phyloP scores from a whole-genome alignment of 2,113 vertebrate genomes.

The Nannobrachium achirus region DNA sequence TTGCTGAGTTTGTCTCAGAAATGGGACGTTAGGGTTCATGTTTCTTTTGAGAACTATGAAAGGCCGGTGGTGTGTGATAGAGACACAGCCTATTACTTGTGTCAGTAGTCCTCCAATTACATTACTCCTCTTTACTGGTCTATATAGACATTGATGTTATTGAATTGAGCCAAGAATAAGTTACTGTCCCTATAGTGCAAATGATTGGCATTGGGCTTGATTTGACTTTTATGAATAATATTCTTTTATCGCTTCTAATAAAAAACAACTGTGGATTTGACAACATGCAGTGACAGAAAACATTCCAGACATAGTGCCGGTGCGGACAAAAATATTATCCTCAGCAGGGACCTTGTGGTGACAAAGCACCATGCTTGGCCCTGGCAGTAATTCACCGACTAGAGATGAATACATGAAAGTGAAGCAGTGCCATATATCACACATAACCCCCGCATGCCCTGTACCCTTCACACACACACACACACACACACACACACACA shows the following conservation, averaged over 20 bases:
- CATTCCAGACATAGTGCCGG: slow-evolving; percentile 50
- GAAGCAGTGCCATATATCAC: slow-evolving; percentile 68
- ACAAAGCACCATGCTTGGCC: slow-evolving; percentile 62
- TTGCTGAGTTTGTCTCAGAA: no score
- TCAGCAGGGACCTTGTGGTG: slow-evolving; percentile 58
- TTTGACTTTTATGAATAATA: slow-evolving; percentile 42
- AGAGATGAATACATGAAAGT: slow-evolving; percentile 72
- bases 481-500: not conserved
- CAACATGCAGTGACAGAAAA: slow-evolving; percentile 50
- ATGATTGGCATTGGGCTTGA: slow-evolving; percentile 8
- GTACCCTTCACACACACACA: not conserved
- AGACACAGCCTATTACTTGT: not conserved
- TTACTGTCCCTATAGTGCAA: not conserved
- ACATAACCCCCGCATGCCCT: not conserved
- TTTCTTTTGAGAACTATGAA: slow-evolving; percentile 7
- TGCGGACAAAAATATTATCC: slow-evolving; percentile 61
- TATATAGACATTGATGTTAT: not conserved
- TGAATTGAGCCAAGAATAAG: slow-evolving; percentile 16
- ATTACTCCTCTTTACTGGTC: not conserved
- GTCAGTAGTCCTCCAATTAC: not conserved
- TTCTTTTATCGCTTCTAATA: slow-evolving; percentile 28
- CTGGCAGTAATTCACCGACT: slow-evolving; percentile 64
- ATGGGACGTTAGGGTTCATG: no score
- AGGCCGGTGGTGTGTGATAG: slow-evolving; percentile 7
- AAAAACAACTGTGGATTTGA: slow-evolving; percentile 16